phyloP scores from a whole-genome alignment of 2,888 invertebrate species.

The Pachydiplax longipennis region DNA sequence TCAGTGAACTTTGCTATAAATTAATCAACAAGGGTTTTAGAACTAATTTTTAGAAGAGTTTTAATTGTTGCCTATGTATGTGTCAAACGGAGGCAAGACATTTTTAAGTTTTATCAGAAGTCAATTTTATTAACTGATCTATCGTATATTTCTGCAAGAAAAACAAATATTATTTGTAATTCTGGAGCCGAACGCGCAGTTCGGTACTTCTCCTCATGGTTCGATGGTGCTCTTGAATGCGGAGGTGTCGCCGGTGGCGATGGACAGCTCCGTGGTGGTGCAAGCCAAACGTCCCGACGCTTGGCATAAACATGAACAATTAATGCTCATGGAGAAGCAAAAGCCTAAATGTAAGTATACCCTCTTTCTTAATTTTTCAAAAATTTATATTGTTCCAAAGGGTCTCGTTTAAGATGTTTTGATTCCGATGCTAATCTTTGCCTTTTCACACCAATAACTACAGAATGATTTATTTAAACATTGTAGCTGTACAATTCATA shows the following conservation, averaged over 20 bases:
- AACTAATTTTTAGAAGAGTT: conserved; percentile 43
- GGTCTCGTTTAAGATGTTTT: too few relatives aligned
- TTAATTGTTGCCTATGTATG: conserved; percentile 38
- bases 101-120: conserved; percentile 38
- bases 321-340: conserved; percentile 76
- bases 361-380: neutral
- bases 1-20: conserved; percentile 35
- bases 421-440: too few relatives aligned
- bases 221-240: conserved; percentile 58
- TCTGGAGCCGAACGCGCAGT: conserved; percentile 70
- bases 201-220: conserved; percentile 57
- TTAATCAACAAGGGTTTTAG: conserved; percentile 27
- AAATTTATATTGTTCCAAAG: too few relatives aligned
- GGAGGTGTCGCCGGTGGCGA: conserved; percentile 54
- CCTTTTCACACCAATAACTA: too few relatives aligned
- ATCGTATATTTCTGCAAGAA: conserved; percentile 38
- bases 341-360: conserved; percentile 72
- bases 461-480: too few relatives aligned
- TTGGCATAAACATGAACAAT: conserved; percentile 79
- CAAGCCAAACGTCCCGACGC: conserved; percentile 60
- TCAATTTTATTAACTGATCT: conserved; percentile 33
- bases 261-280: conserved; percentile 56
- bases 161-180: conserved; percentile 55
- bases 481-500: too few relatives aligned
- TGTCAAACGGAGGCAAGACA: conserved; percentile 11